phyloP scores from a whole-genome alignment of 2,888 invertebrate genomes.

The Idaea straminata region DNA sequence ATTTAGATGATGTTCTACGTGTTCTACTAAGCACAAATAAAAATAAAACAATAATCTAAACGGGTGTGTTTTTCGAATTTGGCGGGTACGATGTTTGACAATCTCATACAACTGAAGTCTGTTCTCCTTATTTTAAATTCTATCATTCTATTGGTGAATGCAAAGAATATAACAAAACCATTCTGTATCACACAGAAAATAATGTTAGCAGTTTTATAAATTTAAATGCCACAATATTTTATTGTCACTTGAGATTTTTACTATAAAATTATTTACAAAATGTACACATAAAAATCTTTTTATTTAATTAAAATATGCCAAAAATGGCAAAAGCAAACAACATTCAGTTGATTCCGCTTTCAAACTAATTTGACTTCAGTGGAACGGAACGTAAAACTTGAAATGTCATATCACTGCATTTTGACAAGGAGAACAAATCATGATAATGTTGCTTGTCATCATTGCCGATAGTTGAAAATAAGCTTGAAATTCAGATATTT shows the following conservation, averaged over 20 bases:
- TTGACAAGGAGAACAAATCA: slow-evolving; percentile 20
- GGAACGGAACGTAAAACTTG: not conserved
- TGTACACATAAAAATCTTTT: not conserved
- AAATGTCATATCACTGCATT: slow-evolving; percentile 1
- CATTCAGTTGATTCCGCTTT: not conserved
- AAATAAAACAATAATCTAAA: no score
- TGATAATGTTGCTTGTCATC: slow-evolving; percentile 60
- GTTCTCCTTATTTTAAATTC: not conserved
- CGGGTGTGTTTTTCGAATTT: no score
- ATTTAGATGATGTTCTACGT: no score
- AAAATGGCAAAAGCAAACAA: not conserved
- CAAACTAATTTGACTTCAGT: no score
- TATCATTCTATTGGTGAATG: not conserved
- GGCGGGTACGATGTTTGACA: not conserved
- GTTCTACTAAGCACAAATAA: no score
- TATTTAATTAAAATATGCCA: not conserved
- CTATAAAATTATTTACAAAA: not conserved
- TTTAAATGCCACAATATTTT: not conserved
- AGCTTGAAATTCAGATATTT: slow-evolving; percentile 21
- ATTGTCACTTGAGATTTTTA: not conserved
- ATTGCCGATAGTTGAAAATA: slow-evolving; percentile 44
- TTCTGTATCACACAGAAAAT: not conserved
- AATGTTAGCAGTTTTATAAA: not conserved
- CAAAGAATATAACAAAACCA: not conserved
- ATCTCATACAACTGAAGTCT: not conserved